These are phyloP conservation scores for Dolichomitus sp. DNA, from an alignment of 2,888 invertebrate species.

Conservation along the genomic window DNA sequence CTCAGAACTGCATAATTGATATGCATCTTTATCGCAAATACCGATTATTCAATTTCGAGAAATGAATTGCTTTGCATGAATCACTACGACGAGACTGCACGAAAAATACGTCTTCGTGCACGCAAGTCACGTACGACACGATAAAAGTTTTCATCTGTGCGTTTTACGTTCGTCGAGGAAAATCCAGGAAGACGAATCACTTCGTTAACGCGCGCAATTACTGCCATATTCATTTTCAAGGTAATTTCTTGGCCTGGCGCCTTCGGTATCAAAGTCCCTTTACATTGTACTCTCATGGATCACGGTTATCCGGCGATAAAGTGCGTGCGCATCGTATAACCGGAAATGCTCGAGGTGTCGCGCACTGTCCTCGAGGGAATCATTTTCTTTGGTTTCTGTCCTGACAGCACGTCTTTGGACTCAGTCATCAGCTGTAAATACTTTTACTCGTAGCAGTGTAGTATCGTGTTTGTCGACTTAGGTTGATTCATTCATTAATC, in stretches of 20 bases:
- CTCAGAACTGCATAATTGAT: background rate
- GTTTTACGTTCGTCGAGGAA: slow-evolving; percentile 24
- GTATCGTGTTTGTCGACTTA: background rate
- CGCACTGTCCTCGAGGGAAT: slow-evolving; percentile 15
- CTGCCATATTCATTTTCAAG: slow-evolving; percentile 11
- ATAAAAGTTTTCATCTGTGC: slow-evolving; percentile 22
- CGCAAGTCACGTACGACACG: slow-evolving; percentile 38
- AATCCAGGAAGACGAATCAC: slow-evolving; percentile 54
- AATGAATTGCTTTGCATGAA: slow-evolving; percentile 16
- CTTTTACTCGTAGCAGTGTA: background rate
- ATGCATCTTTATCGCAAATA: background rate
- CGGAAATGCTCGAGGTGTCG: slow-evolving; percentile 22
- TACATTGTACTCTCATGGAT: background rate
- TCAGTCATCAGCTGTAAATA: slow-evolving; percentile 33
- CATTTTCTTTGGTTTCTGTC: slow-evolving; percentile 3
- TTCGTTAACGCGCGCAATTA: slow-evolving; percentile 26
- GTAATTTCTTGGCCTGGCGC: slow-evolving; percentile 35
- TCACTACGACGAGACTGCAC: slow-evolving; percentile 14
- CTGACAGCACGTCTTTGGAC: slow-evolving; percentile 13
- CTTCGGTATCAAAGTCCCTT: slow-evolving; percentile 34
- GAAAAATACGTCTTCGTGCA: slow-evolving; percentile 9
- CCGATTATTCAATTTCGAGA: slow-evolving; percentile 7
- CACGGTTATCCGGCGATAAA: slow-evolving; percentile 14
- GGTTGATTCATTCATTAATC: background rate
- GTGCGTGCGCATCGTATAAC: slow-evolving; percentile 15